phyloP scores from a whole-genome alignment of 1,140 invertebrate species.

The Heliconius melpomene region DNA sequence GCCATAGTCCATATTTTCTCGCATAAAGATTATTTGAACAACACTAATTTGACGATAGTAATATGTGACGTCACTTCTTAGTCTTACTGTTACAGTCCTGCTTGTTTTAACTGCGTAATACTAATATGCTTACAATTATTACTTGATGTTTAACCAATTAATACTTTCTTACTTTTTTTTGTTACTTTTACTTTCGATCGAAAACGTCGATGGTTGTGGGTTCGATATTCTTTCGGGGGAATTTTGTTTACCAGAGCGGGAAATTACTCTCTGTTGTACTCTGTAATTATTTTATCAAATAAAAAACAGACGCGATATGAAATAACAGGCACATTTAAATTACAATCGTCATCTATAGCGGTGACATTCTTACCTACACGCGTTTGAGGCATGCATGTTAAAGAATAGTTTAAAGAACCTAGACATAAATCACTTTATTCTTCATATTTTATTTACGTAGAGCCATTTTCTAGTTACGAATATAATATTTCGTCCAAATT shows the following conservation, averaged over 20 bases:
- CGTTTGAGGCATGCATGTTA: neutral
- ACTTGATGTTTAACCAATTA: no score
- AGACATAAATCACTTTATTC: neutral
- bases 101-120: no score
- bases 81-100: no score
- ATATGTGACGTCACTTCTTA: no score
- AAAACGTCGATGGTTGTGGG: no score
- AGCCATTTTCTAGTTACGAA: neutral
- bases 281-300: neutral
- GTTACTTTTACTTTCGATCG: no score
- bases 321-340: neutral
- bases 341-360: neutral
- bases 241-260: no score
- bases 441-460: neutral
- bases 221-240: no score
- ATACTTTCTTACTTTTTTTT: no score
- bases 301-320: neutral
- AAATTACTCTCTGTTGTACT: no score
- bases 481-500: no score
- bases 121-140: no score
- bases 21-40: neutral
- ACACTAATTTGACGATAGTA: neutral
- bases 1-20: neutral
- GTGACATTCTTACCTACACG: neutral
- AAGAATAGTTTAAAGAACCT: neutral